A percentile compares a stretch with the other conserved stretches of the same genome.
Evolutionary conservation across 1,140 invertebrate species (phyloP).

Genomic region (Bombus picipes): DNA sequence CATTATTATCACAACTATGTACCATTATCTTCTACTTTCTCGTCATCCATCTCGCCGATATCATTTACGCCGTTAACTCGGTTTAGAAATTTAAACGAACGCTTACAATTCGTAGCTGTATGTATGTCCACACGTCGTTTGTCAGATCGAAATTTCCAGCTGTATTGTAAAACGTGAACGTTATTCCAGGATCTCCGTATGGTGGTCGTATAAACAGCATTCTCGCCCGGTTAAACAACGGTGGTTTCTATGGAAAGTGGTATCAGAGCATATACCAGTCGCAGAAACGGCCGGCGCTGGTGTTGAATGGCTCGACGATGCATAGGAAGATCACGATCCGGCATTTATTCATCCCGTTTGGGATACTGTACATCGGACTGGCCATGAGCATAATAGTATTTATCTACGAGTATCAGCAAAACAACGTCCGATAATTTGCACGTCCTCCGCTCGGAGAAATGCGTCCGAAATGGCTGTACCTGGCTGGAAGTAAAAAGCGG

Average conservation of each 20-base stretch:
- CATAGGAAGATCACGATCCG: conserved; percentile 37
- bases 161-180: not conserved
- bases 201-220: conserved; percentile 40
- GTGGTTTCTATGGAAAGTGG: conserved; percentile 54
- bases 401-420: conserved; percentile 6
- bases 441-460: not conserved
- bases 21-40: too few species aligned
- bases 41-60: too few species aligned
- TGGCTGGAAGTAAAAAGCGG: not conserved
- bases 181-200: conserved; percentile 54
- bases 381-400: conserved; percentile 12
- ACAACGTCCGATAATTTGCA: not conserved
- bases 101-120: not conserved
- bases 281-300: not conserved
- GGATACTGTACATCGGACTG: conserved; percentile 23
- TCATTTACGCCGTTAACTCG: too few species aligned
- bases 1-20: too few species aligned
- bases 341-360: conserved; percentile 41
- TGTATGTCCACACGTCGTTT: too few species aligned
- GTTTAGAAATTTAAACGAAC: too few species aligned
- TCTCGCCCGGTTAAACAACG: conserved; percentile 49
- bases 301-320: not conserved
- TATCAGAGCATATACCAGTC: not conserved
- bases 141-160: not conserved
- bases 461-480: not conserved